Base-by-base conservation (phyloP, 2,888 invertebrate species). In the Alitta virens region DNA sequence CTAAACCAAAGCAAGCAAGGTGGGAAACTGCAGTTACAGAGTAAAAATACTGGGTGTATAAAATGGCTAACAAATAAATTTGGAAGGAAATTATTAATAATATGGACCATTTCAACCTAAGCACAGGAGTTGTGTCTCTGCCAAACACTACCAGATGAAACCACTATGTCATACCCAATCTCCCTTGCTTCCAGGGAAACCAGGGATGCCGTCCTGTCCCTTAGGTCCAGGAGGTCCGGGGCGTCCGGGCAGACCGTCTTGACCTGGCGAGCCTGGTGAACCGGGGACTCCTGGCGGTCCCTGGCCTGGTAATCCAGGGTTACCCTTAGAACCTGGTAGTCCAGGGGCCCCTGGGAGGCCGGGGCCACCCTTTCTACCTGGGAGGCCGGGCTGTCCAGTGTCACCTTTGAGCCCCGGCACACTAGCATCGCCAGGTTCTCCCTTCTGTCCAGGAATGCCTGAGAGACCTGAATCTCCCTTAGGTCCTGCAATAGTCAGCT, bases 361-460 rank as follows among this genome's bases (percentile, higher is more conserved):
- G 3, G 42, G 42, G 23, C 43, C 60, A 25, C 63, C 63, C 52
- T 60, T 60, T 7, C 25, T 49, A 33, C 68, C 60, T n/a, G 33
- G 40, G 21, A 56, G 54, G 5, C 73, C 73, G 12, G 71, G 68
- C 7, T 56, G 50, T 33, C 70, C 59, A 7, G 63, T 23, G 24
- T 26, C 52, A 23, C 76, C 76, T 3, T 60, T 62, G 26, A 14
- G 21, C 14, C 52, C 60, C 40, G 38, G 49, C 75, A 79, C 9
- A 72, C 62, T 94, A 68, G 77, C 77, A 27, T n/a, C 38, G 42
- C 70, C 70, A 12, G 64, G 64, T 18, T 59, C 59, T 38, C 68
- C 68, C 43, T 57, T 65, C 49, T 55, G 58, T 23, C 71, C 72
- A 14, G 64, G 67, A 2, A 63, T 27, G 23, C 72, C 72, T 53